A percentile compares a stretch with the other conserved stretches of the same genome.
Evolutionary conservation across 2,113 vertebrate genomes (phyloP).

Genomic region (Syrrhaptes paradoxus): DNA sequence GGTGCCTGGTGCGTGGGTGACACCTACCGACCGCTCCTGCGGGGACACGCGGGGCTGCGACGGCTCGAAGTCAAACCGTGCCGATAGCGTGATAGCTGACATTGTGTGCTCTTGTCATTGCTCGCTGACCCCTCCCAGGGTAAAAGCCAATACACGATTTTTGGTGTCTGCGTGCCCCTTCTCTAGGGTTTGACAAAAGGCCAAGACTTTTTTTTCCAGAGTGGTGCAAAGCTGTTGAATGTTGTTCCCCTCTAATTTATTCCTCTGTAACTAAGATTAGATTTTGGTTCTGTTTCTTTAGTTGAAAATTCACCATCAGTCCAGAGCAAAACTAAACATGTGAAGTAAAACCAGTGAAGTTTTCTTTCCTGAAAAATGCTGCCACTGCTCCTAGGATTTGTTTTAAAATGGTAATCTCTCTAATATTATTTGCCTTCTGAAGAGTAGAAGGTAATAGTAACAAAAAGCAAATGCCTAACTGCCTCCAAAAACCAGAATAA

Average conservation of each 20-base stretch:
- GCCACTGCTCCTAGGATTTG: neutral
- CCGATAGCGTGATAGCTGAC: neutral
- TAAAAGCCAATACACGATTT: neutral
- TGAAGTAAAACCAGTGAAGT: neutral
- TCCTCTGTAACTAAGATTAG: neutral
- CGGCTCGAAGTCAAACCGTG: fast-evolving
- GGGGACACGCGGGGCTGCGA: neutral
- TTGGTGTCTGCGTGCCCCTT: neutral
- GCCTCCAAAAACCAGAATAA: neutral
- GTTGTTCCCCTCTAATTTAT: neutral
- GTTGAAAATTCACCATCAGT: neutral
- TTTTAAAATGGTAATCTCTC: neutral
- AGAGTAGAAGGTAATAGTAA: neutral
- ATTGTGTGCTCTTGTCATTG: neutral
- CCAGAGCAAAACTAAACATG: neutral
- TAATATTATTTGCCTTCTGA: neutral
- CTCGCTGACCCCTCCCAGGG: neutral
- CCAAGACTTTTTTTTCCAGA: neutral
- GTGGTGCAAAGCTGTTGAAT: neutral
- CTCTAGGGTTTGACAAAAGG: neutral
- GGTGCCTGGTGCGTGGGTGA: neutral
- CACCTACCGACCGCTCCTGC: neutral
- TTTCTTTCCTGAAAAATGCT: neutral
- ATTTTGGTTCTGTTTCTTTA: neutral
- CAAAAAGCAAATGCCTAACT: neutral